Evolutionary conservation across 2,797 vertebrate genomes (phyloP).

Genomic region (Aythya fuligula): DNA sequence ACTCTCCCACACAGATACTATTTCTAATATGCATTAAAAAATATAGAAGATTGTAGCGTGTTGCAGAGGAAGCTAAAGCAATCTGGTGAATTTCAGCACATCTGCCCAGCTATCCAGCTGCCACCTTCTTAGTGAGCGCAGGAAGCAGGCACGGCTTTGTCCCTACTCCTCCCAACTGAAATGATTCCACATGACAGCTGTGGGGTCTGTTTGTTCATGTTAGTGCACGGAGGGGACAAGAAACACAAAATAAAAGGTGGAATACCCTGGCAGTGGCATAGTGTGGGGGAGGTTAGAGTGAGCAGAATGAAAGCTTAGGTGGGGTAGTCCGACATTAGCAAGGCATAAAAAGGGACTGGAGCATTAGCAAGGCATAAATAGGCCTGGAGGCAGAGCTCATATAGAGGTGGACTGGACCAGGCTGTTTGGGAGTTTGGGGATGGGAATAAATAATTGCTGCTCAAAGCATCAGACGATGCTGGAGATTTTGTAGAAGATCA

Average conservation of each 20-base stretch:
- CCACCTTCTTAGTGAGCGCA: not conserved
- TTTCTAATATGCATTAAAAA: not conserved
- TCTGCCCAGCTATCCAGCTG: not conserved
- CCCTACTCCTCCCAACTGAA: not conserved
- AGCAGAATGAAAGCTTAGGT: not conserved
- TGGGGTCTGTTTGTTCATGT: not conserved
- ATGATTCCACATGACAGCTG: accelerated
- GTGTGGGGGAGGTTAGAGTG: not conserved
- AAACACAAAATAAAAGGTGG: not conserved
- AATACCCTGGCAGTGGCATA: not conserved
- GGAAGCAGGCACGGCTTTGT: not conserved
- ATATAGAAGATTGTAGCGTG: not conserved
- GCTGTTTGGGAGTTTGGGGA: not conserved
- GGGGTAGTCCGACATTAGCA: accelerated
- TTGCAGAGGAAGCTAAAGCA: not conserved
- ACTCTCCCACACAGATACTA: not conserved
- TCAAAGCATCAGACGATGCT: not conserved
- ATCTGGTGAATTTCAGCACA: not conserved
- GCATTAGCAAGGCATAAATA: accelerated
- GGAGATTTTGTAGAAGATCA: not conserved
- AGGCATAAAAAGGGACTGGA: not conserved
- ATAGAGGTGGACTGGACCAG: not conserved
- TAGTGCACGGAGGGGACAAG: not conserved
- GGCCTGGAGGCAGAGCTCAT: not conserved
- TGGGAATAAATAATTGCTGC: not conserved